Percentiles rank a stretch among this genome's conserved stretches.
phyloP scores from a whole-genome alignment of 2,797 vertebrate species.

The Cephalopachus bancanus region DNA sequence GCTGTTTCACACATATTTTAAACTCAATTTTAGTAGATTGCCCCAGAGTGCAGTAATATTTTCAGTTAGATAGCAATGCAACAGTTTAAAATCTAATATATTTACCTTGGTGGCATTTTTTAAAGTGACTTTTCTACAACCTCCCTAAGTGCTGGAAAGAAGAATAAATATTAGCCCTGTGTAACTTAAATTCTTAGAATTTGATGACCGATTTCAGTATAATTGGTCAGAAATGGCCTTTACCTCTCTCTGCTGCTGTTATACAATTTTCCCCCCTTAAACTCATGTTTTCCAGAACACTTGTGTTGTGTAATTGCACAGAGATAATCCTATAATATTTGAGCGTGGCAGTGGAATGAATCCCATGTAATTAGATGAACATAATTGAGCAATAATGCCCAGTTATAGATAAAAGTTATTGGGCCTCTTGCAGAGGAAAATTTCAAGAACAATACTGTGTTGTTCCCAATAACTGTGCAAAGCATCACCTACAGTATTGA shows the following conservation, averaged over 20 bases:
- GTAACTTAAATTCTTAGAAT: background rate
- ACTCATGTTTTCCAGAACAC: background rate
- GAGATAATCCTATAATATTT: background rate
- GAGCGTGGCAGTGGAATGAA: background rate
- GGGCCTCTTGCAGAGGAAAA: background rate
- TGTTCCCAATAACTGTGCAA: background rate
- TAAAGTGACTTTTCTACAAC: background rate
- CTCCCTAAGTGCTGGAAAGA: background rate
- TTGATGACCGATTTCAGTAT: background rate
- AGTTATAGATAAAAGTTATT: background rate
- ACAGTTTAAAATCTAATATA: background rate
- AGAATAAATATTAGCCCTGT: background rate
- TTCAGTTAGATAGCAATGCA: background rate
- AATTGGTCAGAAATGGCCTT: background rate
- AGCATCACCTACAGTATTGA: accelerated
- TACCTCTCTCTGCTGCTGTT: background rate
- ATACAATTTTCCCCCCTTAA: constrained; percentile 5
- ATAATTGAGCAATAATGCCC: background rate
- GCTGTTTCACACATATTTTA: background rate
- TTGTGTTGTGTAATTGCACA: background rate
- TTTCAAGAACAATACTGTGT: background rate
- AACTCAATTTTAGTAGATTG: constrained; percentile 25
- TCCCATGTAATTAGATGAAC: background rate
- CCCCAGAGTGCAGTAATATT: background rate
- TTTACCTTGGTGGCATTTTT: background rate